A percentile compares a stretch with the other conserved stretches of the same genome.
phyloP scores from a whole-genome alignment of 2,888 invertebrate species.

The Idaea straminata region DNA sequence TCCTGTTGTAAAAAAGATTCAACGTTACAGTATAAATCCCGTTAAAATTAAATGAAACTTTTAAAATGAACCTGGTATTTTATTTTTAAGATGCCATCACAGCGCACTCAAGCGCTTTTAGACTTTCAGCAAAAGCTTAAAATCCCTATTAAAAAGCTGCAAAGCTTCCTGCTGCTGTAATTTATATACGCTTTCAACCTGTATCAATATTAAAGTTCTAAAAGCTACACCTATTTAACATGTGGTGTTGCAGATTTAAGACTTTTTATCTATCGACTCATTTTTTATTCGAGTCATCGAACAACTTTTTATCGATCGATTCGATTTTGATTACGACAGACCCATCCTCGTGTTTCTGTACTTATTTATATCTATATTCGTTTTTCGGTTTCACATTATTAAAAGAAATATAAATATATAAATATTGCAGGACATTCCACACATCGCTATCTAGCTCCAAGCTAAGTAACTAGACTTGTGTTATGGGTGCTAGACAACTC shows the following conservation, averaged over 20 bases:
- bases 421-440: no score
- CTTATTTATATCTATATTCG: no score
- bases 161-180: neutral
- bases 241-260: neutral
- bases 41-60: neutral
- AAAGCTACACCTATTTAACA: neutral
- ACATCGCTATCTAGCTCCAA: no score
- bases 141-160: slow-evolving; percentile 1
- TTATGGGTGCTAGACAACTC: no score
- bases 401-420: no score
- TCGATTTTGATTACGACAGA: no score
- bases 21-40: neutral
- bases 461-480: no score
- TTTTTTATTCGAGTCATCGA: no score
- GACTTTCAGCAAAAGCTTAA: neutral
- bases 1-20: neutral
- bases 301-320: no score
- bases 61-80: neutral
- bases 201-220: neutral
- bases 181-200: neutral
- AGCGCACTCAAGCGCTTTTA: neutral
- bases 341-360: no score
- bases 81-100: neutral
- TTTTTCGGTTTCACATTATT: no score
- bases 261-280: neutral